Evolutionary conservation across 2,888 invertebrate species (phyloP).

Genomic region (Diadromus collaris): DNA sequence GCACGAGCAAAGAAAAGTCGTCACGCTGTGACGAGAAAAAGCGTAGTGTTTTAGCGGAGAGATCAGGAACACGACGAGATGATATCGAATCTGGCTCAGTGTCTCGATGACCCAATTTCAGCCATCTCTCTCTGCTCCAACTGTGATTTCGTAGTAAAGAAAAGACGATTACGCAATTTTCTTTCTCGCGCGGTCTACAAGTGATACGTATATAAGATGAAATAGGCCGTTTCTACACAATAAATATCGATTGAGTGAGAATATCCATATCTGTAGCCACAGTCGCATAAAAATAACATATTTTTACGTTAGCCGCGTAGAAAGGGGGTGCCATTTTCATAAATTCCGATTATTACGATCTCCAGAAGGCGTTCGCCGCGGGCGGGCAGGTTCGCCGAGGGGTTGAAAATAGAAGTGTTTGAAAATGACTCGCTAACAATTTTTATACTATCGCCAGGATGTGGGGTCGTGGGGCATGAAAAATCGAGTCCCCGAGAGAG

Average conservation of each 20-base stretch:
- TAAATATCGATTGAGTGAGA: constrained; percentile 18
- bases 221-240: not conserved
- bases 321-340: constrained; percentile 27
- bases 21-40: constrained; percentile 28
- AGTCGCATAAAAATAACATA: constrained; percentile 41
- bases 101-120: constrained; percentile 49
- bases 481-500: constrained; percentile 11
- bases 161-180: constrained; percentile 10
- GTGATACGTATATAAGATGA: not conserved
- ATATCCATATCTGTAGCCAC: constrained; percentile 7
- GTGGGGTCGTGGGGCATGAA: constrained; percentile 27
- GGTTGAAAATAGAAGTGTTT: constrained; percentile 33
- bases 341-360: constrained; percentile 46
- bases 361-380: constrained; percentile 7
- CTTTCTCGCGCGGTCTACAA: not conserved
- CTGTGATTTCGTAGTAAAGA: not conserved
- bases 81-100: constrained; percentile 16
- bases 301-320: constrained; percentile 31
- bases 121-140: constrained; percentile 18
- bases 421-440: constrained; percentile 43
- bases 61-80: constrained; percentile 4
- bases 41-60: constrained; percentile 48
- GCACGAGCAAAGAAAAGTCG: constrained; percentile 38
- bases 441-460: constrained; percentile 16
- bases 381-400: not conserved